Evolutionary conservation across 1,140 invertebrate genomes (phyloP).

Genomic region (Delia radicum): DNA sequence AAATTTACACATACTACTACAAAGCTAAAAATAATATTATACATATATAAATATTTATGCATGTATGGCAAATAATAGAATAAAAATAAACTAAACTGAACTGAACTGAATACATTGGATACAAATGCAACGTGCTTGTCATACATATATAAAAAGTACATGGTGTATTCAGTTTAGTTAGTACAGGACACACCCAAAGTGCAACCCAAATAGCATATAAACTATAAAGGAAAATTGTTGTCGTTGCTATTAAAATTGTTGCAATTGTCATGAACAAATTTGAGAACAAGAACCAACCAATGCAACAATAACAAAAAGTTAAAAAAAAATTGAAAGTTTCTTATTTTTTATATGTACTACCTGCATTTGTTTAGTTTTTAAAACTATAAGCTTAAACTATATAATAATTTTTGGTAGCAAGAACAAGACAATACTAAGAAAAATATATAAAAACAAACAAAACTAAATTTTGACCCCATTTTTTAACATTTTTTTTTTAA

Average conservation of each 20-base stretch:
- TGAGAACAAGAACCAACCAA: too few species aligned
- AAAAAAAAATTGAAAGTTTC: conserved; percentile 11
- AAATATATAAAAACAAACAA: not conserved
- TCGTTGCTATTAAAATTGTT: conserved; percentile 1
- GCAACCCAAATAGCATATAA: conserved; percentile 12
- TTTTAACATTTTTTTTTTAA: not conserved
- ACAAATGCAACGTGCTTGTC: conserved; percentile 8
- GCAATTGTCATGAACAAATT: conserved; percentile 13
- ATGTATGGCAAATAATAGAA: not conserved
- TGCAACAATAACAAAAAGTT: not conserved
- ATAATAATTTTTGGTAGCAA: not conserved
- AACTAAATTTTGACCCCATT: not conserved
- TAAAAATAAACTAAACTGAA: not conserved
- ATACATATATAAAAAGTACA: not conserved
- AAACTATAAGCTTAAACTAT: not conserved
- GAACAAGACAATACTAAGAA: not conserved
- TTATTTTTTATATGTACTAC: not conserved
- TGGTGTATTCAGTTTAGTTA: not conserved
- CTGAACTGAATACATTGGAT: not conserved
- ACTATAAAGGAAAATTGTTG: not conserved
- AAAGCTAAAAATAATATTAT: not conserved
- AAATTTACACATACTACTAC: not conserved
- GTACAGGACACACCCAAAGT: conserved; percentile 15
- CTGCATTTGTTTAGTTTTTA: not conserved
- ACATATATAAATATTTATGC: not conserved